Base-by-base conservation (phyloP, 1,140 invertebrate genomes). In the Macrotrachela quadricornifera region DNA sequence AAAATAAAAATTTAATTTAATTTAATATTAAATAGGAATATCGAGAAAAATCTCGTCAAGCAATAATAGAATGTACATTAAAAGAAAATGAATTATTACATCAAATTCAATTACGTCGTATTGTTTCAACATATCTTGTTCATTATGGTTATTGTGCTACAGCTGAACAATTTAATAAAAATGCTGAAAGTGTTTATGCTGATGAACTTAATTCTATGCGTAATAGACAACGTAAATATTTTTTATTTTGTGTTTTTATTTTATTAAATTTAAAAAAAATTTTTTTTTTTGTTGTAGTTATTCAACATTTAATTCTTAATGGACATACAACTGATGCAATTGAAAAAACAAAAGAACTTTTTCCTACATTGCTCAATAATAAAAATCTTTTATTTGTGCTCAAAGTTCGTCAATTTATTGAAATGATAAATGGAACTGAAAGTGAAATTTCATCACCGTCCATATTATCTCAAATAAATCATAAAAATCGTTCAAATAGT, bases 141-240 rank as follows among this genome's bases (percentile, higher is more conserved):
- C 90, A 95, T 73, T 86, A 94, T 71, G 90, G 90, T 44, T 95
- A 91, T 68, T 90, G 84, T 76, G 79, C 82, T 58, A 88, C 90
- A 58, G 88, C 90, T 54, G 86, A 94, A 74, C 81, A 85, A n/a
- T 95, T 95, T 72, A 81, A 84, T 59, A 78, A 79, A 64, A 80
- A 80, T 63, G 92, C 90, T 54, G 80, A 80, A 55, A 84, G 90
- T 73, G 75, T 78, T 56, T 85, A 94, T 64, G 78, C 82, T 58
- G 91, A 95, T 75, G 87, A 94, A 67, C 75, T 92, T 55, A 76
- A 79, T 55, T 92, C 87, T 44, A 94, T 95, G 61, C 88, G 85
- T 75, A 92, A 90, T 75, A 80, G 91, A 74, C 87, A 95, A 77
- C 84, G 86, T 92, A 71, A 74, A 80, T 73, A 36, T 50, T 36